Conservation (phyloP, 2,797 vertebrate genomes). For the Dicrostonyx torquatus region DNA sequence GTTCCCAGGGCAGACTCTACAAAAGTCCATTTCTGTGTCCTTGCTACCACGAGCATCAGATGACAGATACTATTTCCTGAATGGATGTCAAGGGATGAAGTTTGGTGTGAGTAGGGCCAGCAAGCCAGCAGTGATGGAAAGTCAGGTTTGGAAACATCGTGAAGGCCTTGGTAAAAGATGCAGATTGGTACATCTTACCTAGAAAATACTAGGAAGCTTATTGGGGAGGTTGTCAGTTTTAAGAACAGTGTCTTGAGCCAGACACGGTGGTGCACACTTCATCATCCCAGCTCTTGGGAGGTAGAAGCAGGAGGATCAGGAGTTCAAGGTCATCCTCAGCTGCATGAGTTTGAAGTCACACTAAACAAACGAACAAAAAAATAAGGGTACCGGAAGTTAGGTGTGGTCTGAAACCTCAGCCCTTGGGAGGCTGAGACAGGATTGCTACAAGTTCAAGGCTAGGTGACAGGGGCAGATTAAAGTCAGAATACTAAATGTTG, state of each 20-base stretch:
- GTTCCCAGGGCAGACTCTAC: background rate
- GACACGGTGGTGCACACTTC: background rate
- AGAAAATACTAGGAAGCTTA: constrained; percentile 25
- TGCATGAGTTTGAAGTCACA: background rate
- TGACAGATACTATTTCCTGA: background rate
- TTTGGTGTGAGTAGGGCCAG: background rate
- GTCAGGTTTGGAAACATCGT: background rate
- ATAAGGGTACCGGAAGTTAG: background rate
- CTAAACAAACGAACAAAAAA: background rate
- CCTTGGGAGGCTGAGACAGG: background rate
- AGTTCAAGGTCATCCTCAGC: background rate
- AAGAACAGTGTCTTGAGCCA: background rate
- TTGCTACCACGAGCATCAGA: background rate
- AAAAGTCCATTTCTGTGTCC: background rate
- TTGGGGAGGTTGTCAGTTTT: background rate
- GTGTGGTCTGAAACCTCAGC: background rate
- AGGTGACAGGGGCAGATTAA: background rate
- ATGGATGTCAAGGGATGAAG: background rate
- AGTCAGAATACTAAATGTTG: background rate
- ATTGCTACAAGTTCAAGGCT: background rate
- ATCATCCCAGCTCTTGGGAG: background rate
- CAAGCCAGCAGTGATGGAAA: background rate
- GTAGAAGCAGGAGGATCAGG: background rate
- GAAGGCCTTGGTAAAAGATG: background rate
- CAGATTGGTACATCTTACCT: constrained; percentile 23